phyloP scores from a whole-genome alignment of 2,797 vertebrate species.

The Acridotheres tristis region DNA sequence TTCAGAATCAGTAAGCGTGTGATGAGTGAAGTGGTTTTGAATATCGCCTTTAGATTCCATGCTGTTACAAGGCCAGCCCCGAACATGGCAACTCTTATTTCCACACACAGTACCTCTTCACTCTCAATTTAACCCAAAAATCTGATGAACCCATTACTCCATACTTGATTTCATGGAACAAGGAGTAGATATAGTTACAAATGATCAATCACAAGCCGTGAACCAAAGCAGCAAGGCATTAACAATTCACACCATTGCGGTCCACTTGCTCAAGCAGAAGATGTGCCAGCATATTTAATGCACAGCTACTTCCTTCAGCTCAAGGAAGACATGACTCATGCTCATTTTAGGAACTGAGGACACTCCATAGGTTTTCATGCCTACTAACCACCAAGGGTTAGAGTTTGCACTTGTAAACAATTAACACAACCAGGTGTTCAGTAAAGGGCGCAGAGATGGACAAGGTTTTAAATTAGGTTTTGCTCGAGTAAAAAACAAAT shows the following conservation, averaged over 20 bases:
- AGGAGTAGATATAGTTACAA: slow-evolving; percentile 98
- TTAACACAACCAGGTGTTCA: slow-evolving; percentile 70
- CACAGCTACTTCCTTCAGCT: slow-evolving; percentile 88
- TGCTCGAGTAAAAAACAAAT: not conserved
- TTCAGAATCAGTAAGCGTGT: slow-evolving; percentile 93
- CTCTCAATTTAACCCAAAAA: slow-evolving; percentile 98
- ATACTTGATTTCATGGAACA: slow-evolving; percentile 97
- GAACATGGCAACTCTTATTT: slow-evolving; percentile 88
- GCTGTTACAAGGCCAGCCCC: slow-evolving; percentile 88
- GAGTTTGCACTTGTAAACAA: slow-evolving; percentile 45
- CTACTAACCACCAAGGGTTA: slow-evolving; percentile 30
- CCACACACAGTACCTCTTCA: slow-evolving; percentile 91
- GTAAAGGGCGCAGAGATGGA: not conserved
- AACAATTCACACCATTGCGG: slow-evolving; percentile 97
- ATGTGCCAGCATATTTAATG: slow-evolving; percentile 93
- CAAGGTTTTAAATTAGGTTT: slow-evolving; percentile 41
- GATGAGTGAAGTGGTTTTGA: slow-evolving; percentile 92
- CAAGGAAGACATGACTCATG: slow-evolving; percentile 82
- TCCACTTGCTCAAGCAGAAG: slow-evolving; percentile 95
- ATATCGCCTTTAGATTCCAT: slow-evolving; percentile 92
- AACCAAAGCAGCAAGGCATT: slow-evolving; percentile 94
- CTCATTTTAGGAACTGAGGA: slow-evolving; percentile 80
- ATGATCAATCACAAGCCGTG: slow-evolving; percentile 96
- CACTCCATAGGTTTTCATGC: slow-evolving; percentile 63
- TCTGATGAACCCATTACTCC: slow-evolving; percentile 93